Evolutionary conservation across 2,797 vertebrate genomes (phyloP), one percentile per base, ranked within the genome.

Genomic region (Manis pentadactyla): DNA sequence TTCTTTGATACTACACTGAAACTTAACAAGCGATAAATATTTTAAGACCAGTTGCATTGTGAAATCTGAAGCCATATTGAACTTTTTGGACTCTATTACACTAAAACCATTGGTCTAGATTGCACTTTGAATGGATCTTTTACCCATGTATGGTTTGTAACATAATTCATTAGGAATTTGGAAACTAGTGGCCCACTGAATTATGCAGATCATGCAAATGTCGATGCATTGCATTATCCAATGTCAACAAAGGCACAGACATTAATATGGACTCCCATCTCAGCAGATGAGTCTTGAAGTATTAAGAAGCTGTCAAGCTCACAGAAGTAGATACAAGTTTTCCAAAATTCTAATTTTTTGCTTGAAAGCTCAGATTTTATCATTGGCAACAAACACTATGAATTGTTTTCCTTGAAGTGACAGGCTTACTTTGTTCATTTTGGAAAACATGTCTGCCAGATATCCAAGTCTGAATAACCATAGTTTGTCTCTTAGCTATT

Each of bases 351-450:
- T 63, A 17, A 66, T 85, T 95, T 90, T 87, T 86, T 91, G 4
- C 79, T 57, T 78, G 61, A 93, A 79, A 79, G 66, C 73, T 90
- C 68, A 66, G 46, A 68, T 55, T 94, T 92, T 93, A 42, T 90
- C 29, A 64, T n/a, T 94, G 73, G 49, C 53, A 82, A 31, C 46
- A 82, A 90, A 61, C 75, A 61, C 10, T 75, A 7, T 61, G 75
- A 66, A 9, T 78, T 74, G 29, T 71, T 96, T 95, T 87, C 78
- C 66, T 93, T 77, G 55, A 94, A 74, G 37, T 69, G 73, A 79
- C 66, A 73, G 27, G 25, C 49, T 92, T 7, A 19, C 34, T 87
- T 87, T 81, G 77, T 75, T 93, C 73, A 37, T 18, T 18, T 84
- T 64, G 74, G 71, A 94, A 82, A 81, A 75, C 63, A 46, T 23